phyloP scores from a whole-genome alignment of 2,888 invertebrate genomes.

The Megaustenia siamemsis region DNA sequence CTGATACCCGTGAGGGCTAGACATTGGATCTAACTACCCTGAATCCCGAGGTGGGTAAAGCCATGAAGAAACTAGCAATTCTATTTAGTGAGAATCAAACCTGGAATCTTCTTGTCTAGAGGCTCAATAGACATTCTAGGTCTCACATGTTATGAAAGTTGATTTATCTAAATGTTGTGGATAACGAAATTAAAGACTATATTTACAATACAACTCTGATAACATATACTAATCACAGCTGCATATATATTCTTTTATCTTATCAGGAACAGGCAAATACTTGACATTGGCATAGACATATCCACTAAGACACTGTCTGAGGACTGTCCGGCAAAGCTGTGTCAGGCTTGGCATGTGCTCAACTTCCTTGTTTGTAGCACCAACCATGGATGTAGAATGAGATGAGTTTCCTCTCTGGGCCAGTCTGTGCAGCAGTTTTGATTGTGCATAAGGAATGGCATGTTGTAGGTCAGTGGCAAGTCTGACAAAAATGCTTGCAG shows the following conservation, averaged over 20 bases:
- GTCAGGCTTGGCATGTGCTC: constrained; percentile 12
- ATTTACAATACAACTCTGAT: background rate
- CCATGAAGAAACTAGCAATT: no score
- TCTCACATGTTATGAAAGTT: no score
- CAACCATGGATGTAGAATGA: background rate
- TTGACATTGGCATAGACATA: background rate
- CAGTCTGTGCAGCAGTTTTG: background rate
- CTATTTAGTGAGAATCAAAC: no score
- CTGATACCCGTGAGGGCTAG: no score
- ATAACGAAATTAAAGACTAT: no score
- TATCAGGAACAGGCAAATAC: constrained; percentile 36
- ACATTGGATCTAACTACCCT: no score
- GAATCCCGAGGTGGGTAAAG: no score
- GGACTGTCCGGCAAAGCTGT: background rate
- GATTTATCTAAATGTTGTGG: no score
- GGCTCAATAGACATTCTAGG: no score
- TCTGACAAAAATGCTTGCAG: background rate
- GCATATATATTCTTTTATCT: constrained; percentile 47
- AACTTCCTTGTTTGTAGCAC: background rate
- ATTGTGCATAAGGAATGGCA: background rate
- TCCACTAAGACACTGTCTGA: constrained; percentile 23
- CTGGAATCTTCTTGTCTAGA: no score
- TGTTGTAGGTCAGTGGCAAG: background rate
- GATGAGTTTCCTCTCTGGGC: background rate
- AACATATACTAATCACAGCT: constrained; percentile 15